phyloP scores from a whole-genome alignment of 2,113 vertebrate species.

The Stegostoma tigrinum region DNA sequence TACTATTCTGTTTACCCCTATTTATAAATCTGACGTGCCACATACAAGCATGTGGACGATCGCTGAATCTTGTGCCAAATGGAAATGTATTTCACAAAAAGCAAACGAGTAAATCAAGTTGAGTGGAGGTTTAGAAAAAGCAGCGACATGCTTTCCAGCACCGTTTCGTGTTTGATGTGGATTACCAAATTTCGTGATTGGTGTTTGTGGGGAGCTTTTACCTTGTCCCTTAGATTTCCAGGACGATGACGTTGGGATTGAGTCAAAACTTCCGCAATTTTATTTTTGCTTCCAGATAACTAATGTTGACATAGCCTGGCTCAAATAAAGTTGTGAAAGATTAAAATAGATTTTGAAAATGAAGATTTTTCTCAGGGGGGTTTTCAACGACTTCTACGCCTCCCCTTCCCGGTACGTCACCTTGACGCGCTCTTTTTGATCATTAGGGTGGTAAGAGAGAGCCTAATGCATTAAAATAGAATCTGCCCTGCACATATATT shows the following conservation, averaged over 20 bases:
- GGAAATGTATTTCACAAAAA: background rate
- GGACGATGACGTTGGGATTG: background rate
- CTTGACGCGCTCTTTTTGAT: background rate
- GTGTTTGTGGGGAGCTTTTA: background rate
- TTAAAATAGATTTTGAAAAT: background rate
- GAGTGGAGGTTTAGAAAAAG: background rate
- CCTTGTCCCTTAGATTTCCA: background rate
- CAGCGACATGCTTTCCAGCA: background rate
- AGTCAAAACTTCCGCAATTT: background rate
- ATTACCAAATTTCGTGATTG: background rate
- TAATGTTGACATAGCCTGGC: background rate
- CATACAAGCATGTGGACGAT: background rate
- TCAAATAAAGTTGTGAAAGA: background rate
- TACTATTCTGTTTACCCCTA: slow-evolving; percentile 22
- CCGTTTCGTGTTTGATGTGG: background rate
- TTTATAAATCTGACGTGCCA: background rate
- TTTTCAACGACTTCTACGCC: too few species aligned
- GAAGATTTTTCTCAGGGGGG: background rate
- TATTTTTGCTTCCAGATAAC: slow-evolving; percentile 6
- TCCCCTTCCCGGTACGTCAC: background rate
- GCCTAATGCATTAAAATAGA: background rate
- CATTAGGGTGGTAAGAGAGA: background rate
- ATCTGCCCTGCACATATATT: background rate
- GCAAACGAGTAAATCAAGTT: background rate
- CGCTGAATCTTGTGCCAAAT: background rate